Percentiles rank a stretch among this genome's conserved stretches.
Conservation (phyloP, 2,113 vertebrate genomes). For the Ptilonorhynchus violaceus region DNA sequence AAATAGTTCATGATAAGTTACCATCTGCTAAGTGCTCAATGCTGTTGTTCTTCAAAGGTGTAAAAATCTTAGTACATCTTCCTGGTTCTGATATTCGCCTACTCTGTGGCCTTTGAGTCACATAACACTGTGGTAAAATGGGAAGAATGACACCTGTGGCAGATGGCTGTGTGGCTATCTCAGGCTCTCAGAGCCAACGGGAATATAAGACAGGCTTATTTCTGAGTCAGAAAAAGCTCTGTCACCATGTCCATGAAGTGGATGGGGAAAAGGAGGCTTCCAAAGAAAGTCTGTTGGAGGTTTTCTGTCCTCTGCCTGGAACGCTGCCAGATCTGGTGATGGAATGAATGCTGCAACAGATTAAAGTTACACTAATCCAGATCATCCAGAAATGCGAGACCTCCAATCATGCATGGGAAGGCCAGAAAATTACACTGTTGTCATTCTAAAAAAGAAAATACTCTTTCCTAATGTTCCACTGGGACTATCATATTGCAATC, state of each 20-base stretch:
- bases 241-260: neutral
- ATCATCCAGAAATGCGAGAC: slow-evolving; percentile 48
- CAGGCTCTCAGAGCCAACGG: neutral
- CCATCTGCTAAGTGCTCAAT: neutral
- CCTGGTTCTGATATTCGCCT: neutral
- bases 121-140: neutral
- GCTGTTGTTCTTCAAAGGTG: neutral
- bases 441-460: neutral
- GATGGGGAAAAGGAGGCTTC: neutral
- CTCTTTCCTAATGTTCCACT: neutral
- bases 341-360: slow-evolving; percentile 1
- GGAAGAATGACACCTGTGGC: neutral
- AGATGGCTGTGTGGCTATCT: neutral
- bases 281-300: neutral
- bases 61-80: neutral
- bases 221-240: neutral
- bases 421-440: neutral
- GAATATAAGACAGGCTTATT: neutral
- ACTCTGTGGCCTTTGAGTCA: neutral
- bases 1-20: neutral
- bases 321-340: slow-evolving; percentile 17
- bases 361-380: slow-evolving; percentile 49
- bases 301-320: slow-evolving; percentile 35
- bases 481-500: neutral
- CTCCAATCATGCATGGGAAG: neutral